Conservation (phyloP, 1,140 invertebrate genomes). For the Helicorthomorpha holstii region DNA sequence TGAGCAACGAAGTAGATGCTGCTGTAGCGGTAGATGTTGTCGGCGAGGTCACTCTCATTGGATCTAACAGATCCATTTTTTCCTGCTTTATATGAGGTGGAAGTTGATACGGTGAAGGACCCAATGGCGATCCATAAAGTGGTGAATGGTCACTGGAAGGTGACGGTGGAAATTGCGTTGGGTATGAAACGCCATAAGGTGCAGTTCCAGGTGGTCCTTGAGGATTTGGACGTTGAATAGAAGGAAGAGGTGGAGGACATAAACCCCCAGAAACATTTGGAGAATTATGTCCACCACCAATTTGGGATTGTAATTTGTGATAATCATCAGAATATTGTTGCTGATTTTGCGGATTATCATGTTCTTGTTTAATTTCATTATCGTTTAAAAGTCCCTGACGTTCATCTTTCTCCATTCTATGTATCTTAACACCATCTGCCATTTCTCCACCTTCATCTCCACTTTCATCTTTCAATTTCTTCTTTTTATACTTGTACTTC, state of each 20-base stretch:
- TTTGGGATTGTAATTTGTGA: too few species aligned
- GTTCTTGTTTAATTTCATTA: conserved; percentile 1
- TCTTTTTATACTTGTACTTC: conserved; percentile 13
- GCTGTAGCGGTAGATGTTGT: conserved; percentile 11
- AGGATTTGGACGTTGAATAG: background rate
- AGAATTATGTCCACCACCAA: too few species aligned
- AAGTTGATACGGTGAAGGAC: conserved; percentile 18
- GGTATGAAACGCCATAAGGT: conserved; percentile 38
- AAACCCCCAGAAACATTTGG: too few species aligned
- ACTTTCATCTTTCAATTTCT: background rate
- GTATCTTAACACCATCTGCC: background rate
- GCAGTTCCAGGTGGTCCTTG: conserved; percentile 14
- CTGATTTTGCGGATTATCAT: conserved; percentile 13
- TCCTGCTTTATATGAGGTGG: conserved; percentile 18
- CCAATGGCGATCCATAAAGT: background rate
- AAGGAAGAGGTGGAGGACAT: background rate
- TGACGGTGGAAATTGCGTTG: conserved; percentile 31
- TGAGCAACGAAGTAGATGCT: conserved; percentile 8
- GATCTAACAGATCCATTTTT: conserved; percentile 24
- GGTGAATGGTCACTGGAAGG: conserved; percentile 17
- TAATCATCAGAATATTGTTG: too few species aligned
- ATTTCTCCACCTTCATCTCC: background rate
- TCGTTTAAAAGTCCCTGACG: conserved; percentile 4
- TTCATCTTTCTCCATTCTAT: background rate
- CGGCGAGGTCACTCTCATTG: conserved; percentile 15